phyloP scores from a whole-genome alignment of 64 coral and sea anemone genomes.

The Cladopsammia gracilis region DNA sequence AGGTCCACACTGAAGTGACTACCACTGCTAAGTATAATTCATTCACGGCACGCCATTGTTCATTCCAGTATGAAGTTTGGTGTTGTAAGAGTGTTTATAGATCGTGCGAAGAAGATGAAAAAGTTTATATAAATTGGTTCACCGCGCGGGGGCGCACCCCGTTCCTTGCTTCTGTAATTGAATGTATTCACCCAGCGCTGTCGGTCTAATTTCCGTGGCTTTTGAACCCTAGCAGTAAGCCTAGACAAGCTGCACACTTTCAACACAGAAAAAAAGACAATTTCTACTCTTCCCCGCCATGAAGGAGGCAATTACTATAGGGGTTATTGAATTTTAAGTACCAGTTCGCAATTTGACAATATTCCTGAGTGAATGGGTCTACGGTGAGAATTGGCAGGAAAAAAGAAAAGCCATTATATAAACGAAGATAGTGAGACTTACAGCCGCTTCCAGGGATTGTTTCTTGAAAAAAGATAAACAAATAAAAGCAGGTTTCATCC shows the following conservation, averaged over 20 bases:
- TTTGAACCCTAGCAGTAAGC: slow-evolving; percentile 58
- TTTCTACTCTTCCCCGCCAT: slow-evolving; percentile 76
- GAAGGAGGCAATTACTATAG: slow-evolving; percentile 74
- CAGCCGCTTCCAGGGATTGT: neutral
- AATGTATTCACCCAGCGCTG: slow-evolving; percentile 72
- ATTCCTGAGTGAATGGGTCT: neutral
- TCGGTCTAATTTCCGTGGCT: slow-evolving; percentile 83
- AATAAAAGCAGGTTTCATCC: neutral
- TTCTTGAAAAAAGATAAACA: slow-evolving; percentile 5
- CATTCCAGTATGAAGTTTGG: slow-evolving; percentile 26
- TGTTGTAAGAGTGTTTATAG: slow-evolving; percentile 41
- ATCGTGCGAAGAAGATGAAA: slow-evolving; percentile 21
- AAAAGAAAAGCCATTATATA: slow-evolving; percentile 5
- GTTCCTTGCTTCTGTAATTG: slow-evolving; percentile 55
- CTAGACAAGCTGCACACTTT: slow-evolving; percentile 73
- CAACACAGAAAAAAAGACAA: slow-evolving; percentile 72
- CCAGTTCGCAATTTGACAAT: slow-evolving; percentile 70
- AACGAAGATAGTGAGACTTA: neutral
- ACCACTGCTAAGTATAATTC: slow-evolving; percentile 58
- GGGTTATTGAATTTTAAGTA: slow-evolving; percentile 89
- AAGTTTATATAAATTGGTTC: slow-evolving; percentile 44
- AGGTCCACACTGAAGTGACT: slow-evolving; percentile 31
- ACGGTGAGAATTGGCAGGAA: slow-evolving; percentile 19
- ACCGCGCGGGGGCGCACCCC: slow-evolving; percentile 24
- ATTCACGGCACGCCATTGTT: slow-evolving; percentile 39